Evolutionary conservation across 2,113 vertebrate species (phyloP).

Genomic region (Globicephala melas): DNA sequence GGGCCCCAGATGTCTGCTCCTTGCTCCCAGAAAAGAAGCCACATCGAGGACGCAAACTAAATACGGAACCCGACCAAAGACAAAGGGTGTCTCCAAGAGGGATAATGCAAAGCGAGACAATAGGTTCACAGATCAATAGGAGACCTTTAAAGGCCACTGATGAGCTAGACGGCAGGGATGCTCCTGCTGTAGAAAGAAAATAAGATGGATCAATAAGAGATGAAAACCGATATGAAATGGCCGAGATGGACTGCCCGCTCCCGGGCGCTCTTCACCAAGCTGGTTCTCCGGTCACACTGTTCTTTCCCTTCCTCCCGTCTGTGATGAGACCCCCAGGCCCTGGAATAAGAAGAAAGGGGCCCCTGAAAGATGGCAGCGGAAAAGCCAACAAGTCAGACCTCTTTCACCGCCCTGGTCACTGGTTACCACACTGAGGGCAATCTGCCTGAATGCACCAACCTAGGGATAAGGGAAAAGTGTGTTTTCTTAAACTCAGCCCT

Average conservation of each 20-base stretch:
- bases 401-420: background rate
- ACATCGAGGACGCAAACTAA: conserved; percentile 49
- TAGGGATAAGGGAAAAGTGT: background rate
- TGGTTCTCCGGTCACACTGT: background rate
- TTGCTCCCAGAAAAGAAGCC: conserved; percentile 55
- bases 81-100: conserved; percentile 57
- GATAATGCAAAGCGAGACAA: conserved; percentile 61
- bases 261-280: background rate
- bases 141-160: conserved; percentile 70
- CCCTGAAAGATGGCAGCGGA: background rate
- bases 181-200: conserved; percentile 57
- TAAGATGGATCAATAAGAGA: conserved; percentile 71
- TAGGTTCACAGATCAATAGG: conserved; percentile 63
- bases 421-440: background rate
- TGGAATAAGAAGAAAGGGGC: background rate
- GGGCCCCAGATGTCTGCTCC: conserved; percentile 27
- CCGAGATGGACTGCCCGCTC: conserved; percentile 42
- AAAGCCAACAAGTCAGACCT: background rate
- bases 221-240: conserved; percentile 62
- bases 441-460: background rate
- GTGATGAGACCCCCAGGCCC: background rate
- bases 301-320: background rate
- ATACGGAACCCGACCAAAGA: conserved; percentile 52
- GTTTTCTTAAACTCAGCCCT: background rate
- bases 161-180: conserved; percentile 30